Evolutionary conservation across 53 echinoderm and acorn worm species (phyloP), one percentile per base, ranked within the genome.

Genomic region (Patiria pectinifera): DNA sequence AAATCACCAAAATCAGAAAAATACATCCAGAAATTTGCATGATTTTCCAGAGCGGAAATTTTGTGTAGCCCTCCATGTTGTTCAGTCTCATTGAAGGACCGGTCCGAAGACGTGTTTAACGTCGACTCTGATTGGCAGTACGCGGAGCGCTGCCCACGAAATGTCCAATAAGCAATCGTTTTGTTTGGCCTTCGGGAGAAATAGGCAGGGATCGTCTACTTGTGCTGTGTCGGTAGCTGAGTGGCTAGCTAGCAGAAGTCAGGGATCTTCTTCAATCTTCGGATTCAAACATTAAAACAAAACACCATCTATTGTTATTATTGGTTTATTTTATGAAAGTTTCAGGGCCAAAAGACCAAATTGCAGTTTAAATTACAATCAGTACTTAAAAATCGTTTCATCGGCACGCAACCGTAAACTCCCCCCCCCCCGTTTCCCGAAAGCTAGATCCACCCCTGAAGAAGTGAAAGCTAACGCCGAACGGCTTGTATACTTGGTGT

Each of bases 1-100:
- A 81, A 66, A 90, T 48, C 69, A 90, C 13, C 11, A 59, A 59
- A 45, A 66, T 47, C 49, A 90, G 80, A n/a, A 62, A 90, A 69
- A 90, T 47, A 47, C 60, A 46, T 4, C 45, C 35, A 25, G 48
- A 80, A 47, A 81, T 14, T 66, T 80, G 63, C 80, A 21, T 45
- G 26, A 80, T 69, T 81, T 66, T 90, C 23, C 14, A 62, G 69
- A 90, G 45, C 26, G 66, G 13, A 44, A 74, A 9, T 6, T 45
- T 69, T 15, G 63, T 19, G 87, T 6, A 46, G 13, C 77, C 46
- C 44, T 66, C 84, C 84, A 84, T 84, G 83, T n/a, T 76, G 1
- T 45, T 79, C 4, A n/a, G 6, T 66, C 70, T 0, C 16, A 13
- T 19, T 19, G 70, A 18, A 70, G 16, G 69, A 69, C 69, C 24